Percentiles rank a stretch among this genome's conserved stretches.
Evolutionary conservation across 2,888 invertebrate genomes (phyloP).

Genomic region (Eurytoma californica): DNA sequence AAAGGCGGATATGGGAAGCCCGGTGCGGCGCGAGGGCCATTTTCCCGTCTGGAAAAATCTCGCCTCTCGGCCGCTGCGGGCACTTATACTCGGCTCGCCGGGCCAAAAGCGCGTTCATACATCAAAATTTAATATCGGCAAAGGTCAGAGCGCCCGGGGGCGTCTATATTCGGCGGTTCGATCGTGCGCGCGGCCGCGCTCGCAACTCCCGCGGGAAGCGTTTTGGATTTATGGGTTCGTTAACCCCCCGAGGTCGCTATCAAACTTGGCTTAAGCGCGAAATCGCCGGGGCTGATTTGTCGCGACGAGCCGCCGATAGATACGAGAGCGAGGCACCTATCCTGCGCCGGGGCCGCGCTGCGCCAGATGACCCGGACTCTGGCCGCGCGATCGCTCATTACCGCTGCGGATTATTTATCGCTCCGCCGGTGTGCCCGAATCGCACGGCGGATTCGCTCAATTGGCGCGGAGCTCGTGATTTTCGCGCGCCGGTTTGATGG

Average conservation of each 20-base stretch:
- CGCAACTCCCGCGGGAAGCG: constrained; percentile 52
- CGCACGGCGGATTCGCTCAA: background rate
- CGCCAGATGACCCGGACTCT: background rate
- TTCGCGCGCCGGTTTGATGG: background rate
- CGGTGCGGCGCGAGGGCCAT: too few species aligned
- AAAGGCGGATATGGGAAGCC: too few species aligned
- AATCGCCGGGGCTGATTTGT: constrained; percentile 58
- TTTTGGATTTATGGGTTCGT: constrained; percentile 62
- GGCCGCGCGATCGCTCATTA: background rate
- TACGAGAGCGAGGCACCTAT: background rate
- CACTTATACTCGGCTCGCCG: background rate
- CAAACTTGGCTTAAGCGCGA: constrained; percentile 55
- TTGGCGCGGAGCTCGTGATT: background rate
- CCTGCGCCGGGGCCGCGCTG: background rate
- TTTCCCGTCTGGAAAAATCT: too few species aligned
- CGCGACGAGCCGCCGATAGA: constrained; percentile 48
- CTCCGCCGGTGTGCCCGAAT: background rate
- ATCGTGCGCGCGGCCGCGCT: constrained; percentile 13
- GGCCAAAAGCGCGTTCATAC: constrained; percentile 16
- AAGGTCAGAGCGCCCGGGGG: constrained; percentile 3
- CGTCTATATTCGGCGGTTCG: constrained; percentile 23
- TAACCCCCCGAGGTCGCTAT: constrained; percentile 57
- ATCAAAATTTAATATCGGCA: constrained; percentile 45
- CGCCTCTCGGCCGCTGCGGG: background rate
- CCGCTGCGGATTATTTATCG: background rate